These are phyloP conservation scores for Leucophenga montana DNA, from an alignment of 2,888 invertebrate species.

Conservation along the genomic window DNA sequence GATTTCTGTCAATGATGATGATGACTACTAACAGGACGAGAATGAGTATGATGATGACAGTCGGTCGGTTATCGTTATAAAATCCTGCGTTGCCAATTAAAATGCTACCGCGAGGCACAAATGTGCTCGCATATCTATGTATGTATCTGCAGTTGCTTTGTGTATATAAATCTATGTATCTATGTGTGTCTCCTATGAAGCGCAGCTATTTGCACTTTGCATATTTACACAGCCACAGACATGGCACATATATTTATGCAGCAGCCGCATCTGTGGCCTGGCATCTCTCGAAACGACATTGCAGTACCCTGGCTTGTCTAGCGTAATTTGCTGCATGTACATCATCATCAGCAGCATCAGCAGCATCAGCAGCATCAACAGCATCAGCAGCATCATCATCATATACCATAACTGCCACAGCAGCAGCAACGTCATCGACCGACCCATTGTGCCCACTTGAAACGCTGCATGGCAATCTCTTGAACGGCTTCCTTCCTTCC, in stretches of 20 bases:
- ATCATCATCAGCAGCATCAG: neutral
- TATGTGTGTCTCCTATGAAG: conserved; percentile 6
- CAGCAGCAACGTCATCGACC: neutral
- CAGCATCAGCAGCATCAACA: no score
- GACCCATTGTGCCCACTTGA: no score
- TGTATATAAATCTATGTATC: conserved; percentile 1
- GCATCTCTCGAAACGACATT: no score
- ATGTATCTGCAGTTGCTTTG: neutral
- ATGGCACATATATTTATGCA: conserved; percentile 5
- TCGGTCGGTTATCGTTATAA: conserved; percentile 19
- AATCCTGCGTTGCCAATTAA: conserved; percentile 58
- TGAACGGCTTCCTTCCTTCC: no score
- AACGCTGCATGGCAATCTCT: no score
- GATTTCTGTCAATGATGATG: no score
- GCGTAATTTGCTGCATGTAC: conserved; percentile 15
- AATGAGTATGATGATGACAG: no score
- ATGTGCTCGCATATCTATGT: conserved; percentile 27
- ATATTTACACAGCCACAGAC: conserved; percentile 6
- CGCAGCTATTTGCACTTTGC: neutral
- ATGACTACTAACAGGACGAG: no score
- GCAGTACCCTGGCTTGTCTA: neutral
- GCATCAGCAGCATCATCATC: neutral
- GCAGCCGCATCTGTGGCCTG: neutral
- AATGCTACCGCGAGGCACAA: conserved; percentile 63
- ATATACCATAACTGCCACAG: neutral